Percentiles rank a stretch among this genome's conserved stretches.
phyloP scores from a whole-genome alignment of 2,888 invertebrate species.

The Orthosia gothica region DNA sequence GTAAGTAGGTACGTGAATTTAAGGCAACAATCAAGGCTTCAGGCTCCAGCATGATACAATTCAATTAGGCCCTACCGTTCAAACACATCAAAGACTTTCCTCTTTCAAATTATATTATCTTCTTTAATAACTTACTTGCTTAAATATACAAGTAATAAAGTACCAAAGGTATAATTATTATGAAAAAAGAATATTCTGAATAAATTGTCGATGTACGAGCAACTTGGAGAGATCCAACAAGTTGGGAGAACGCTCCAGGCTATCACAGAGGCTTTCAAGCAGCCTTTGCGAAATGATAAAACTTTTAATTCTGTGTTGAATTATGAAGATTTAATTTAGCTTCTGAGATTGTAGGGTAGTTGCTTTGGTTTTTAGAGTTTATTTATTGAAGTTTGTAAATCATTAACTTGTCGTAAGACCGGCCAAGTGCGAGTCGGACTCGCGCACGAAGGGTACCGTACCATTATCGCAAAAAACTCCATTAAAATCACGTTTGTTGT shows the following conservation, averaged over 20 bases:
- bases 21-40: neutral
- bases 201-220: conserved; percentile 36
- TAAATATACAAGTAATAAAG: conserved; percentile 27
- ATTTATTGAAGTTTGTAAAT: neutral
- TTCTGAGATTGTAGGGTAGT: conserved; percentile 13
- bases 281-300: conserved; percentile 48
- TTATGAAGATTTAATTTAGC: conserved; percentile 35
- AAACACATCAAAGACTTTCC: conserved; percentile 15
- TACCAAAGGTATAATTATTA: conserved; percentile 13
- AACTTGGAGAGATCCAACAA: conserved; percentile 42
- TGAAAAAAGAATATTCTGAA: conserved; percentile 38
- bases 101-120: neutral
- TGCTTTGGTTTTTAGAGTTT: neutral
- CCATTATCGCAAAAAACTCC: too few relatives aligned
- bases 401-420: neutral
- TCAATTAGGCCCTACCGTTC: neutral
- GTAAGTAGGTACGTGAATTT: neutral
- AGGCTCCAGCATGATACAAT: neutral
- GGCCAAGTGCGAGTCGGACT: too few relatives aligned
- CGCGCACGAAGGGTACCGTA: too few relatives aligned
- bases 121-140: conserved; percentile 12
- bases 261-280: conserved; percentile 17
- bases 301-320: conserved; percentile 54
- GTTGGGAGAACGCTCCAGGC: conserved; percentile 36
- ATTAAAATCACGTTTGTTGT: too few relatives aligned